Evolutionary conservation across 2,888 invertebrate genomes (phyloP).

Genomic region (Sphinx pinastri): DNA sequence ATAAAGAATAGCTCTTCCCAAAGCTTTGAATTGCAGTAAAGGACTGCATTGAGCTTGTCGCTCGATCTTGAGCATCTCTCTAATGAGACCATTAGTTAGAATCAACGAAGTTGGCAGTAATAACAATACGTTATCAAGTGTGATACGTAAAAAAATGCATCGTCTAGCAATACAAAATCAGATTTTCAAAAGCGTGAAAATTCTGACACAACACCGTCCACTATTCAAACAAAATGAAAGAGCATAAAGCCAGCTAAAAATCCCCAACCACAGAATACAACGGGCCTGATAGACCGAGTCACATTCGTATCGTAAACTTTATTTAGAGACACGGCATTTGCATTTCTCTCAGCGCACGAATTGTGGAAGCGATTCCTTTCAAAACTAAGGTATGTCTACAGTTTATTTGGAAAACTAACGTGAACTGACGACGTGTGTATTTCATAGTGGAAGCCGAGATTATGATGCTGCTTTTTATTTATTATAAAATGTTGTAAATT

Average conservation of each 20-base stretch:
- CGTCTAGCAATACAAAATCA: not conserved
- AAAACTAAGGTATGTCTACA: slow-evolving; percentile 40
- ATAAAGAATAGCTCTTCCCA: too few species aligned
- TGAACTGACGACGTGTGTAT: slow-evolving; percentile 71
- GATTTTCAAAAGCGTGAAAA: not conserved
- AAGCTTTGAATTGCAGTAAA: too few species aligned
- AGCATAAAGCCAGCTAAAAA: not conserved
- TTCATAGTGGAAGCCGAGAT: slow-evolving; percentile 68
- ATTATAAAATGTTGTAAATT: slow-evolving; percentile 5
- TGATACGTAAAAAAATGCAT: too few species aligned
- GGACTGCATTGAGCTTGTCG: too few species aligned
- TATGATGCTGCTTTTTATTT: slow-evolving; percentile 60
- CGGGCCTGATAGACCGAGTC: slow-evolving; percentile 14
- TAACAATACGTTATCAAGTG: too few species aligned
- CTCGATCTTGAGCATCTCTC: too few species aligned
- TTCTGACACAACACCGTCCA: not conserved
- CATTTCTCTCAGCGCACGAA: slow-evolving; percentile 29
- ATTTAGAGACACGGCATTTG: slow-evolving; percentile 30
- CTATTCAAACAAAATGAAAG: not conserved
- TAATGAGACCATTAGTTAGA: too few species aligned
- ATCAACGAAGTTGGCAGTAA: too few species aligned
- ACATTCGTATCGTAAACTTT: slow-evolving; percentile 15
- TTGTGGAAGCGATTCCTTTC: slow-evolving; percentile 20
- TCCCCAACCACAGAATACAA: not conserved
- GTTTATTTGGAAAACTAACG: slow-evolving; percentile 76